Conservation (phyloP, 1,140 invertebrate species). For the Bombus superbus region DNA sequence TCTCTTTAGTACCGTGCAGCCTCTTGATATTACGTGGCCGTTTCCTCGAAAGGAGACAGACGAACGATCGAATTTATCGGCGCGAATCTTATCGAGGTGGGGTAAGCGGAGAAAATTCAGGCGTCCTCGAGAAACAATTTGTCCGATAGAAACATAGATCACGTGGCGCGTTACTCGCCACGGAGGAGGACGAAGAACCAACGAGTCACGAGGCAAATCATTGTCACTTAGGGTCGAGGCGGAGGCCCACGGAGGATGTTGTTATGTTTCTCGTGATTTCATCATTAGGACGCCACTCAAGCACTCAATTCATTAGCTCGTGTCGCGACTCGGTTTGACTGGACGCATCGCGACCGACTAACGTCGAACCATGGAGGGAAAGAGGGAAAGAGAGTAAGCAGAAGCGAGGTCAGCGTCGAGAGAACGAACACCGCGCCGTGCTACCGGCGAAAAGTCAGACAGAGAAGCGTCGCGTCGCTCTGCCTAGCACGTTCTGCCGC, state of each 20-base stretch:
- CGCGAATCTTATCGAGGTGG: not conserved
- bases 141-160: constrained; percentile 10
- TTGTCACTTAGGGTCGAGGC: constrained; percentile 59
- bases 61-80: not conserved
- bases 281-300: constrained; percentile 66
- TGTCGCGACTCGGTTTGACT: constrained; percentile 55
- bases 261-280: constrained; percentile 69
- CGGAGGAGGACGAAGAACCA: constrained; percentile 18
- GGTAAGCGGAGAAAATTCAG: constrained; percentile 27
- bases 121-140: constrained; percentile 25
- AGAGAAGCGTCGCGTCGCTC: constrained; percentile 39
- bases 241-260: constrained; percentile 49
- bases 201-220: constrained; percentile 65
- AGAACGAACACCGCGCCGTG: not conserved
- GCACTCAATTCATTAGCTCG: constrained; percentile 63
- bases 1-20: too few relatives aligned
- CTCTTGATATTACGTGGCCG: too few relatives aligned
- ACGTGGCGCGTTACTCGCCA: constrained; percentile 16
- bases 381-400: not conserved
- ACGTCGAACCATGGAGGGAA: not conserved
- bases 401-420: constrained; percentile 20
- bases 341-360: not conserved
- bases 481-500: constrained; percentile 69
- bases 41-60: too few relatives aligned
- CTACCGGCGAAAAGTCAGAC: constrained; percentile 5